Percentiles rank a stretch among this genome's conserved stretches.
phyloP scores from a whole-genome alignment of 2,888 invertebrate genomes.

The Cephonodes hylas region DNA sequence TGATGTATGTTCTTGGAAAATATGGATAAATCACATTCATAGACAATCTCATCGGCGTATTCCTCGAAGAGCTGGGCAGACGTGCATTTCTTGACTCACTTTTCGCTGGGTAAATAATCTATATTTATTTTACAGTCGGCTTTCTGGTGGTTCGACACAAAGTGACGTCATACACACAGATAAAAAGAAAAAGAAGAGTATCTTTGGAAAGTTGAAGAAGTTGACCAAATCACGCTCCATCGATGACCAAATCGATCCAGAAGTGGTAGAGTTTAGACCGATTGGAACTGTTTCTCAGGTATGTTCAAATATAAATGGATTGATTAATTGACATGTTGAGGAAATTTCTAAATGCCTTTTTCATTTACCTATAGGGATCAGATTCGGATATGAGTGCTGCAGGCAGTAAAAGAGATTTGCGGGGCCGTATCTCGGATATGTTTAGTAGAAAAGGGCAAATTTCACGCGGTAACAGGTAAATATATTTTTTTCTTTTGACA shows the following conservation, averaged over 20 bases:
- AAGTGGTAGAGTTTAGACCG: conserved; percentile 70
- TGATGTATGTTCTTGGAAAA: too few species aligned
- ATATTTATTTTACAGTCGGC: conserved; percentile 75
- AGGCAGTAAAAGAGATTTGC: conserved; percentile 88
- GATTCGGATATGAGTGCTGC: conserved; percentile 86
- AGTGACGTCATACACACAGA: conserved; percentile 89
- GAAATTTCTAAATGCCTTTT: not conserved
- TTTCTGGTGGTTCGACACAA: conserved; percentile 92
- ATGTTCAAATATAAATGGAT: conserved; percentile 8
- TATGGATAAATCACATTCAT: too few species aligned
- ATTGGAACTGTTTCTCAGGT: conserved; percentile 80
- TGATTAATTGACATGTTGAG: not conserved
- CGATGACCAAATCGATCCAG: conserved; percentile 82
- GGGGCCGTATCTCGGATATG: conserved; percentile 90
- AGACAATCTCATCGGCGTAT: too few species aligned
- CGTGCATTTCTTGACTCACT: too few species aligned
- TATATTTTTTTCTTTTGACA: not conserved
- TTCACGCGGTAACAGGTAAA: conserved; percentile 86
- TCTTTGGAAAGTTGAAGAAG: conserved; percentile 92
- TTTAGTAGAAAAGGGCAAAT: conserved; percentile 85
- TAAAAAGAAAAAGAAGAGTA: conserved; percentile 90
- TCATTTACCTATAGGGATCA: conserved; percentile 81
- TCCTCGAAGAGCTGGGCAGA: too few species aligned
- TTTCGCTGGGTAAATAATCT: too few species aligned
- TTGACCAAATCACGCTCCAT: conserved; percentile 92